Base-by-base conservation (phyloP, 2,113 vertebrate genomes). In the Chloropsis hardwickii region DNA sequence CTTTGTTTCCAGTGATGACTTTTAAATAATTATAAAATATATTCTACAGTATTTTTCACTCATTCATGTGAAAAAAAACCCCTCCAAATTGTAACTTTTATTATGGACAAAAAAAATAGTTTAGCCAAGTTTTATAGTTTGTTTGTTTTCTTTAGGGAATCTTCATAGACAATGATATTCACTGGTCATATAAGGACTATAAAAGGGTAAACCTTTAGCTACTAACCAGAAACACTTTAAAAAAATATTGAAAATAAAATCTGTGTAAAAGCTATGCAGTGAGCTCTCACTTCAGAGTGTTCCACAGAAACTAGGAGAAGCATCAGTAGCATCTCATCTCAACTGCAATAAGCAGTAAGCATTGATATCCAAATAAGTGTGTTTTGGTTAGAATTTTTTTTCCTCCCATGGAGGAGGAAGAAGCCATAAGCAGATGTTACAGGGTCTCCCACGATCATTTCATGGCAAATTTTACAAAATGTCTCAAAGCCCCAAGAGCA, bases 401-500 rank as follows among this genome's bases (percentile, higher is more conserved):
- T 39, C 3, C 47, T 78, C 72, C 25, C 56, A 48, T 18, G 22
- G 33, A 66, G 61, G 45, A 39, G 14, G 88, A 70, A 53, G 28
- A 81, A 86, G 56, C 87, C 64, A 54, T 12, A 72, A 94, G 67
- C 83, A 94, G 90, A 86, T 84, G 78, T 58, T 90, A 53, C 11
- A 70, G 44, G 47, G 60, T 81, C 92, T 97, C 86, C 82, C 71
- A 70, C 62, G 90, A 93, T 65, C 45, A n/a, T 71, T 90, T 92
- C 88, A 95, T 71, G 91, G 82, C 86, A 97, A 92, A 82, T 84
- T 90, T 88, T 95, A 82, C 19, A 45, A 71, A 90, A 72, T 71
- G 37, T 44, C 51, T 85, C 39, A 44, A 70, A 92, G 64, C 69
- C 73, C 77, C 86, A 45, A 44, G 47, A 86, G 53, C 29, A 93